Conservation (phyloP, 2,797 vertebrate species). For the Mus spretus region DNA sequence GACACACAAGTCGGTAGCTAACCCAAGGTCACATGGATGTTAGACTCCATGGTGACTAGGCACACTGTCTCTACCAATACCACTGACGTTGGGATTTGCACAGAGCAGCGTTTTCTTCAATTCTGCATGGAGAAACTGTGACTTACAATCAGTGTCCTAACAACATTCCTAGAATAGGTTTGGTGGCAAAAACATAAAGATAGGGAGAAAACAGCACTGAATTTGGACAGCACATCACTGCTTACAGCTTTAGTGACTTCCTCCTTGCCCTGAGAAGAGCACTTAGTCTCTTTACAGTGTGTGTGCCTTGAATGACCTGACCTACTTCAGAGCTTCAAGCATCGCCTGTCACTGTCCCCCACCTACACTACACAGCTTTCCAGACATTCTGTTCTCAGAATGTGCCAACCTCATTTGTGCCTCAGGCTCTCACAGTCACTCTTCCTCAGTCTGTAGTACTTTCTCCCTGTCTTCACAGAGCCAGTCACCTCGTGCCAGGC, state of each 20-base stretch:
- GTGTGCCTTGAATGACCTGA: not conserved
- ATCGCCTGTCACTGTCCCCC: not conserved
- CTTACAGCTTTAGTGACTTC: conserved; percentile 17
- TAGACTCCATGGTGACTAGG: not conserved
- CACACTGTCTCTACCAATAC: not conserved
- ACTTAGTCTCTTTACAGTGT: not conserved
- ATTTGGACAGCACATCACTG: not conserved
- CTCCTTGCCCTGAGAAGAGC: not conserved
- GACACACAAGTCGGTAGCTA: not conserved
- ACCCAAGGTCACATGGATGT: not conserved
- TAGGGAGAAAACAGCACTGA: not conserved
- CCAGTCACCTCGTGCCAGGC: not conserved
- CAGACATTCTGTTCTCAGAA: not conserved
- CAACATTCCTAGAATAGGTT: not conserved
- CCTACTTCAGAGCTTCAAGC: not conserved
- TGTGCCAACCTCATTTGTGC: not conserved
- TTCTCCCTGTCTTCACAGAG: not conserved
- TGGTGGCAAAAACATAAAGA: not conserved
- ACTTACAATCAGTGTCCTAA: not conserved
- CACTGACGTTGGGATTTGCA: not conserved
- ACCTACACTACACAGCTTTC: not conserved
- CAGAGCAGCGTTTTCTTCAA: not conserved
- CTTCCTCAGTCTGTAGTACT: not conserved
- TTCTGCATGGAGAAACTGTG: not conserved
- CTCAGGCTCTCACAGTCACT: not conserved